These are phyloP conservation scores for Grammomys dolichurus DNA, from an alignment of 2,113 vertebrate species.

Conservation along the genomic window DNA sequence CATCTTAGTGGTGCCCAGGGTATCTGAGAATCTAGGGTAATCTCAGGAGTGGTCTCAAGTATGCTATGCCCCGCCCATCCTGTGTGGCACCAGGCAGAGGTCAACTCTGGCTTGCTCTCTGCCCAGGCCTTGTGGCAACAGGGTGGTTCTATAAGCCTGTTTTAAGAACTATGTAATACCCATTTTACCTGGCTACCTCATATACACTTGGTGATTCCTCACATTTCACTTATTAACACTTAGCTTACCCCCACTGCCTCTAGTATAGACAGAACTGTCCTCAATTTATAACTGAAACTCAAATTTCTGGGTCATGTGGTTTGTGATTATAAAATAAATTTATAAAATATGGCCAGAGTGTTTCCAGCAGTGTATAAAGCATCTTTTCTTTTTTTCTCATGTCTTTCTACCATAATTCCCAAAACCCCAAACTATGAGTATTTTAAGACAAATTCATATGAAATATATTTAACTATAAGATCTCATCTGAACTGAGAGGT, in stretches of 20 bases:
- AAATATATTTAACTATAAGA: neutral
- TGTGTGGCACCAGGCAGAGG: neutral
- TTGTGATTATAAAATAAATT: neutral
- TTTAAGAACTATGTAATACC: neutral
- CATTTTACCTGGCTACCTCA: neutral
- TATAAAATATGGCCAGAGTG: neutral
- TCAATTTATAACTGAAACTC: neutral
- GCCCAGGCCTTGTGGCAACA: no score
- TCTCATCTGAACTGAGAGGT: neutral
- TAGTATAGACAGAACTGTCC: neutral
- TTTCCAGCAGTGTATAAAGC: neutral
- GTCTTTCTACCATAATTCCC: neutral
- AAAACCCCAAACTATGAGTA: neutral
- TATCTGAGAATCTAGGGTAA: neutral
- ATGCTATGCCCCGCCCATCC: no score
- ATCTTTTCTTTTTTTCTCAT: neutral
- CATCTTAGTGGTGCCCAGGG: no score
- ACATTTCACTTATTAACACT: neutral
- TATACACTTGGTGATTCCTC: neutral
- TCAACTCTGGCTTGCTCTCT: neutral
- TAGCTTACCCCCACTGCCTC: neutral
- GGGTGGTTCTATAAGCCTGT: neutral
- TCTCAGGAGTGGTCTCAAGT: neutral
- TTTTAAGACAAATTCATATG: neutral
- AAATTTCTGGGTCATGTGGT: neutral